A percentile compares a stretch with the other conserved stretches of the same genome.
phyloP scores from a whole-genome alignment of 2,888 invertebrate genomes.

The Drosophila aldrichi region DNA sequence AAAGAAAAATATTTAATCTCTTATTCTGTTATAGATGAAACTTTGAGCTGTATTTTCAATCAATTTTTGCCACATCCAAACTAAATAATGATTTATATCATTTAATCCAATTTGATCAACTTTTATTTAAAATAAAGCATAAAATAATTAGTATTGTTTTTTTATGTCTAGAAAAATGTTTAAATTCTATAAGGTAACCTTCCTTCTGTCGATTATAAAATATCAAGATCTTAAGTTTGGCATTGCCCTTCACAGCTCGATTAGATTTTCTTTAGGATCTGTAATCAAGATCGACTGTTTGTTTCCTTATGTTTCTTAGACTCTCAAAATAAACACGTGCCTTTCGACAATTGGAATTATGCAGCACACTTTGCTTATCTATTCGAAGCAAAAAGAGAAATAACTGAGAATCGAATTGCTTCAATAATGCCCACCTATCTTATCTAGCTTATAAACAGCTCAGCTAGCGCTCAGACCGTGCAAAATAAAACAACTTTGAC shows the following conservation, averaged over 20 bases:
- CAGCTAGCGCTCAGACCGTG: conserved; percentile 1
- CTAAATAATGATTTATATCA: too few species aligned
- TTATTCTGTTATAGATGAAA: too few species aligned
- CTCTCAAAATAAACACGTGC: not conserved
- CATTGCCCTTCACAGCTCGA: conserved; percentile 6
- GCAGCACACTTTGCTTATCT: conserved; percentile 50
- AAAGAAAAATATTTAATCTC: too few species aligned
- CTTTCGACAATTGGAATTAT: conserved; percentile 4
- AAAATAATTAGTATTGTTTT: too few species aligned
- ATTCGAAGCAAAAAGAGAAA: not conserved
- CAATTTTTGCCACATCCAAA: too few species aligned
- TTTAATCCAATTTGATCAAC: too few species aligned
- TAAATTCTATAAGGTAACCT: not conserved
- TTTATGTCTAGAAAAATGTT: too few species aligned
- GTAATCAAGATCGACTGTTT: not conserved
- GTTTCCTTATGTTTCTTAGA: not conserved
- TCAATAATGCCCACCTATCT: conserved; percentile 31
- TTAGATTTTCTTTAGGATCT: not conserved
- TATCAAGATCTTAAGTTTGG: not conserved
- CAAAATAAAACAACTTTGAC: conserved; percentile 10
- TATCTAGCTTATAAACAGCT: conserved; percentile 26
- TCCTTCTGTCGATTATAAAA: not conserved
- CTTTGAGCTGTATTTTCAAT: too few species aligned
- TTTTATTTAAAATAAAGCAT: too few species aligned
- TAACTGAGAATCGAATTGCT: conserved; percentile 20